Base-by-base conservation (phyloP, 2,888 invertebrate genomes). In the Neoscelio sp. region DNA sequence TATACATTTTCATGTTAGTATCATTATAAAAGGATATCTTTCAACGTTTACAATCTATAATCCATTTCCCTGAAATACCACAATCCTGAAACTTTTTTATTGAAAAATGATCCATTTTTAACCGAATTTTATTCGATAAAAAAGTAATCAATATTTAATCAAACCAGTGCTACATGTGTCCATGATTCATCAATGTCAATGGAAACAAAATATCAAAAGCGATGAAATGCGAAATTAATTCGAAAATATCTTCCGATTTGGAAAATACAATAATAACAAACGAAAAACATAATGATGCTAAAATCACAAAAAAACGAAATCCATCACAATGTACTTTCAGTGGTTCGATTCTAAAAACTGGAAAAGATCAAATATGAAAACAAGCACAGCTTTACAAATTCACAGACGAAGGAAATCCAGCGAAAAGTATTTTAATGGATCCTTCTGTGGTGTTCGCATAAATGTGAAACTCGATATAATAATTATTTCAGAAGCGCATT, bases 101-200 rank as follows among this genome's bases (percentile, higher is more conserved):
- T 46, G 26, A 28, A 1, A 20, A 28, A 2, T 6, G 26, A 7
- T 50, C 13, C 20, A 13, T 35, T n/a, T 35, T 13, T 23, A 38
- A 38, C 38, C 5, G 58, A 58, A 28, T 58, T 58, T 56, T n/a
- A 6, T n/a, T 10, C 15, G n/a, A 42, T 13, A 42, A 28, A 17
- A 28, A 42, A 42, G 42, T 56, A 15, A 56, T 56, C 56, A 56
- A 56, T 40, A 56, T 38, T 56, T 42, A 58, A 58, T 58, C 58
- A 58, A 58, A 38, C 38, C 18, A 15, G 12, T 40, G 15, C 38
- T 26, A 40, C 56, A 26, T 40, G 40, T 35, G 38, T 12, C 40
- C 38, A 52, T 33, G 38, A 40, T 56, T 40, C 40, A 40, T 56
- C 56, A 56, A 18, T 40, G 15, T 38, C 56, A 40, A 56, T 40